Conservation (phyloP, 2,888 invertebrate species). For the Quadroppia sp. region DNA sequence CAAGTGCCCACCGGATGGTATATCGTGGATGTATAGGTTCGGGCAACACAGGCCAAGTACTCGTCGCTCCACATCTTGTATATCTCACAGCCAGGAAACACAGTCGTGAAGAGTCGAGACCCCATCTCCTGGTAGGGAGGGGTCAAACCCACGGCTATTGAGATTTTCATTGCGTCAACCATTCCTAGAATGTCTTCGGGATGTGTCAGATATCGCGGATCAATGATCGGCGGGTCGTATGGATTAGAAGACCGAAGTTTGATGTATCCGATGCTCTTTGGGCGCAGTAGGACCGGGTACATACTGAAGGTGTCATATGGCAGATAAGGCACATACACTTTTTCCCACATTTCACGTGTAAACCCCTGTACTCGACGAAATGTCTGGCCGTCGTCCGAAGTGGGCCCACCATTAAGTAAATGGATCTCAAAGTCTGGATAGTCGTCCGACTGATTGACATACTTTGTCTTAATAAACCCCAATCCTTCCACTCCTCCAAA, state of each 20-base stretch:
- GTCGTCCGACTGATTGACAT: constrained; percentile 66
- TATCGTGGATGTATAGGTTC: constrained; percentile 48
- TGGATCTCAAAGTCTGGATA: constrained; percentile 86
- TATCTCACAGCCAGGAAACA: constrained; percentile 69
- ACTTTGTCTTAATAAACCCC: constrained; percentile 78
- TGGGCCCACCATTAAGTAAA: constrained; percentile 76
- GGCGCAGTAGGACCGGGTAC: constrained; percentile 48
- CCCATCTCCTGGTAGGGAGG: constrained; percentile 75
- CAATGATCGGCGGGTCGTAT: constrained; percentile 76
- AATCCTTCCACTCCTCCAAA: constrained; percentile 80
- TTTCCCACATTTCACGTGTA: constrained; percentile 57
- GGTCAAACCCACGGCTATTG: constrained; percentile 70
- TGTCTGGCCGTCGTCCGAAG: constrained; percentile 65
- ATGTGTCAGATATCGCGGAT: constrained; percentile 87
- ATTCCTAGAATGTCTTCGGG: constrained; percentile 70
- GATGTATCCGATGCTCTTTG: constrained; percentile 47
- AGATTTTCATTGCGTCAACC: constrained; percentile 68
- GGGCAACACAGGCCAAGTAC: constrained; percentile 48
- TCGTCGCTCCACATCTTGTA: constrained; percentile 47
- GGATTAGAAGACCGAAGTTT: constrained; percentile 62
- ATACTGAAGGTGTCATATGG: constrained; percentile 47
- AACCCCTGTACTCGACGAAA: constrained; percentile 74
- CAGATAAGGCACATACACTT: constrained; percentile 48
- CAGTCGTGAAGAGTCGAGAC: constrained; percentile 67
- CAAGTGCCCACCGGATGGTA: constrained; percentile 49